A percentile compares a stretch with the other conserved stretches of the same genome.
Conservation (phyloP, 2,113 vertebrate genomes). For the Leucosticte australis region DNA sequence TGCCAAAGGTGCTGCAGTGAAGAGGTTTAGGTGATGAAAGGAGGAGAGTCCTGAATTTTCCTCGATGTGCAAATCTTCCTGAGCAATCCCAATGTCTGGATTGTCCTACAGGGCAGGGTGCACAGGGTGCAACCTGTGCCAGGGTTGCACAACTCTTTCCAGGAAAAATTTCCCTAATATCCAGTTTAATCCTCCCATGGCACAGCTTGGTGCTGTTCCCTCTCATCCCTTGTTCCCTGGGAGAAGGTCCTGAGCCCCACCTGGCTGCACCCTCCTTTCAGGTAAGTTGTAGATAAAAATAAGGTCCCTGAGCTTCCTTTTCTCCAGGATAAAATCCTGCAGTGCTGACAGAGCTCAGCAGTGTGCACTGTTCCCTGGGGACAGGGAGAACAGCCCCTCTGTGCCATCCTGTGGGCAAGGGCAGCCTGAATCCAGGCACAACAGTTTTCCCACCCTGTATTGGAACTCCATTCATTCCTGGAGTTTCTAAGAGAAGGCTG, state of each 20-base stretch:
- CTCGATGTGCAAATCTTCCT: neutral
- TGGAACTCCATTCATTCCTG: neutral
- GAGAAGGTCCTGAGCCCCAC: neutral
- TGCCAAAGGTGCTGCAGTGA: neutral
- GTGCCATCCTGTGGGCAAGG: neutral
- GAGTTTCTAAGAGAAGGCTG: neutral
- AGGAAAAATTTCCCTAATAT: neutral
- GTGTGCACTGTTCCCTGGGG: neutral
- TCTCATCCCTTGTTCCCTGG: neutral
- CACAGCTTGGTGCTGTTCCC: neutral
- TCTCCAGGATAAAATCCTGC: neutral
- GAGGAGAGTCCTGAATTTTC: neutral
- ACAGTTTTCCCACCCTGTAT: fast-evolving
- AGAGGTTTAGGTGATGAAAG: neutral
- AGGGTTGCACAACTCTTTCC: neutral
- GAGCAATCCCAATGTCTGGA: neutral
- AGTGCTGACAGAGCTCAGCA: neutral
- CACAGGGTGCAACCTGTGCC: neutral
- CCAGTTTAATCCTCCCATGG: neutral
- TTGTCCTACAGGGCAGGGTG: neutral
- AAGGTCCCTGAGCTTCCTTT: neutral
- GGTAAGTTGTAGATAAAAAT: neutral
- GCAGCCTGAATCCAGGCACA: neutral
- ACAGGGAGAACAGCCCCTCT: neutral
- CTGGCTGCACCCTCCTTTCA: neutral